Conservation (phyloP, 2,113 vertebrate species). For the Pampusana beccarii region DNA sequence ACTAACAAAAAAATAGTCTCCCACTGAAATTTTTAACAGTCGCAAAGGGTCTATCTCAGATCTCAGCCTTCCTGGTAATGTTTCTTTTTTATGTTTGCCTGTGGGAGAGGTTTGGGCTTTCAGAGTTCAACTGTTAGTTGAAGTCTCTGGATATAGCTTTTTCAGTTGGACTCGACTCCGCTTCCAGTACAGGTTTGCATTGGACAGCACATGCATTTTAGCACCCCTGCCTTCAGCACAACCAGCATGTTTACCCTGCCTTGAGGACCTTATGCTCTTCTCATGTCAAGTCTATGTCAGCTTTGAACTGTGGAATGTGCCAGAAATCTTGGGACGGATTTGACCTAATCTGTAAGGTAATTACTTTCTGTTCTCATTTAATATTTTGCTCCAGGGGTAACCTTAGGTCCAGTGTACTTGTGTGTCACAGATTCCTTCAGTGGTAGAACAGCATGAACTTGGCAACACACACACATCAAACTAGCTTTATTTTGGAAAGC, state of each 20-base stretch:
- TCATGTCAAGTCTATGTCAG: neutral
- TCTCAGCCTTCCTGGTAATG: neutral
- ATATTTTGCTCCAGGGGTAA: neutral
- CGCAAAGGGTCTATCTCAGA: neutral
- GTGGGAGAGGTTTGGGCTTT: neutral
- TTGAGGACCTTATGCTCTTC: neutral
- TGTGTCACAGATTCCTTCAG: rapidly evolving
- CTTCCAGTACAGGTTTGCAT: neutral
- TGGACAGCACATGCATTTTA: neutral
- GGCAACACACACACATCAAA: rapidly evolving
- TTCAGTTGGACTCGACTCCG: neutral
- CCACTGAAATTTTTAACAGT: neutral
- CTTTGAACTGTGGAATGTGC: neutral
- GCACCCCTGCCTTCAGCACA: neutral
- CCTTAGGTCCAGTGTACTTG: neutral
- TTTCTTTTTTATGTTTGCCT: neutral
- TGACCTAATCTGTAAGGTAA: neutral
- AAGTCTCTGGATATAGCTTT: neutral
- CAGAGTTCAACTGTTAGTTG: neutral
- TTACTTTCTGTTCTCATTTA: neutral
- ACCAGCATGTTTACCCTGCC: neutral
- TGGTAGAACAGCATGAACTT: neutral
- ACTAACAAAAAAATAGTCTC: neutral
- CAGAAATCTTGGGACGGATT: neutral
- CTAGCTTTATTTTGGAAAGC: neutral